Base-by-base conservation (phyloP, 2,888 invertebrate species). In the Amphipoea oculea region DNA sequence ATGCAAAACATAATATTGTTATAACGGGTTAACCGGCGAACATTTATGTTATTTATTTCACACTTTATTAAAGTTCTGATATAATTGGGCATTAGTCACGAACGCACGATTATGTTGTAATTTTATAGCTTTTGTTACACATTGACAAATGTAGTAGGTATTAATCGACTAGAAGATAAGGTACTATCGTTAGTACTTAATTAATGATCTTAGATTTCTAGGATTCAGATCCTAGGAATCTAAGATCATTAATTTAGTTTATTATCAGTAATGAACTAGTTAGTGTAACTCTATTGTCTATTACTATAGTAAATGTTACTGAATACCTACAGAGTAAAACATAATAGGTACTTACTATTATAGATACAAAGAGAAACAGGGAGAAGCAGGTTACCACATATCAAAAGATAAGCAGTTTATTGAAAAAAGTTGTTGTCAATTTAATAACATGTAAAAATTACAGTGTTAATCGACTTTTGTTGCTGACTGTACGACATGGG, bases 1-100 rank as follows among this genome's bases (percentile, higher is more conserved):
- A 81, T 76, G 73, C 81, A 72, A 78, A 81, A 81, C 78, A 83
- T 73, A 83, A 72, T 79, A 70, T 79, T 76, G 72, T 81, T 87
- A 76, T 86, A 74, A 66, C 72, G 79, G 80, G 68, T 60, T 74
- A 77, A 83, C 70, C 20, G 60, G 62, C 68, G 48, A 65, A 54
- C 62, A 73, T 81, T 76, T 54, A 63, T 51, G 51, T 75, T 65
- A 36, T 73, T 75, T 78, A 76, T 79, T 76, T 83, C 77, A 63
- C 76, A 85, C 75, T 36, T 70, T 69, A 71, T 84, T 78, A 72
- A 71, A 74, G 12, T 71, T 65, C 74, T 68, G 86, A 63, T 54
- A 51, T 68, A 69, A 78, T 80, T 65, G 29, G n/a, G 66, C 42
- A 68, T 76, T 72, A 36, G 78, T 72, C 83, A 78, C 76, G 78